Percentiles rank a stretch among this genome's conserved stretches.
Conservation (phyloP, 2,888 invertebrate species). For the Clistopyga incitator region DNA sequence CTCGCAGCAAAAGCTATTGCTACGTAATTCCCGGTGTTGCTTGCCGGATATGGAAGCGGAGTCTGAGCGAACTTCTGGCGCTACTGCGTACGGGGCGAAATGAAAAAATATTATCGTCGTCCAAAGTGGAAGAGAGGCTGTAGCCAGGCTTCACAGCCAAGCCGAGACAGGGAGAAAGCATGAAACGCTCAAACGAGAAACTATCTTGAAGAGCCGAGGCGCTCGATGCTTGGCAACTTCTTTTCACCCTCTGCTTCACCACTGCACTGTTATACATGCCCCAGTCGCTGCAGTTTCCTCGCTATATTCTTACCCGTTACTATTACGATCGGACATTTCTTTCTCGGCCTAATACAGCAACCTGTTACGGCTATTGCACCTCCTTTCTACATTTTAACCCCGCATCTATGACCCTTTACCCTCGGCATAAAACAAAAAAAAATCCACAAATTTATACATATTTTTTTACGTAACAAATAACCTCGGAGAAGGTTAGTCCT, state of each 20-base stretch:
- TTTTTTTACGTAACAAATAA: not conserved
- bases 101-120: conserved; percentile 63
- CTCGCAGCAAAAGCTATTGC: conserved; percentile 25
- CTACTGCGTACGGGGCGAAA: conserved; percentile 37
- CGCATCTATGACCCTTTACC: not conserved
- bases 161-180: conserved; percentile 24
- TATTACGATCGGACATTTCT: conserved; percentile 51
- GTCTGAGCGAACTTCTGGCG: not conserved
- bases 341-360: conserved; percentile 12
- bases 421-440: not conserved
- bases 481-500: not conserved
- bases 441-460: not conserved
- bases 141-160: not conserved
- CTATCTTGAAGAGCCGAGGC: conserved; percentile 42
- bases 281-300: not conserved
- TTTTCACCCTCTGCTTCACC: not conserved
- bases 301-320: conserved; percentile 32
- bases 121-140: conserved; percentile 16
- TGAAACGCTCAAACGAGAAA: conserved; percentile 47
- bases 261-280: not conserved
- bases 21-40: conserved; percentile 18
- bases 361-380: not conserved
- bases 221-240: conserved; percentile 43
- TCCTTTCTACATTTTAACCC: not conserved
- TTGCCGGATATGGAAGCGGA: conserved; percentile 24